Percentiles rank a stretch among this genome's conserved stretches.
Conservation (phyloP, 1,140 invertebrate species). For the Leptestheria dahalacensis region DNA sequence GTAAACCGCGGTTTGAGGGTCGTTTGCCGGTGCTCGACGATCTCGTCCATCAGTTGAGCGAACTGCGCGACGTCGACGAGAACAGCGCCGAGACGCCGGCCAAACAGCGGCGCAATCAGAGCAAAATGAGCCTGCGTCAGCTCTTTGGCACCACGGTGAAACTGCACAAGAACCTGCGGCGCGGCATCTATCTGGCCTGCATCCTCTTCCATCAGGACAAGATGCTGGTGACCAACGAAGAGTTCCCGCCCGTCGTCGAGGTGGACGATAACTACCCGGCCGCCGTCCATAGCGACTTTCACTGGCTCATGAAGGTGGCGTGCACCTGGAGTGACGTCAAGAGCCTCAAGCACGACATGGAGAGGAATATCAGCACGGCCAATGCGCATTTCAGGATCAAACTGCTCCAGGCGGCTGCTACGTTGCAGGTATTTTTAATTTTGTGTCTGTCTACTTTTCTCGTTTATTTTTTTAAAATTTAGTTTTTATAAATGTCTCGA, state of each 20-base stretch:
- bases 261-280: slow-evolving; percentile 89
- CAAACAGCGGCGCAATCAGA: slow-evolving; percentile 46
- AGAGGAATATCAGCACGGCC: slow-evolving; percentile 75
- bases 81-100: slow-evolving; percentile 32
- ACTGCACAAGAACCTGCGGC: slow-evolving; percentile 78
- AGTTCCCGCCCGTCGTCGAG: slow-evolving; percentile 88
- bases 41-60: slow-evolving; percentile 39
- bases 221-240: slow-evolving; percentile 87
- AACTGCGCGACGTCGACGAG: slow-evolving; percentile 30
- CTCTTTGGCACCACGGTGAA: slow-evolving; percentile 86
- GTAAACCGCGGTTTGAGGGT: slow-evolving; percentile 47
- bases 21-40: slow-evolving; percentile 54
- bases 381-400: slow-evolving; percentile 79
- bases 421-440: slow-evolving; percentile 74
- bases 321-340: slow-evolving; percentile 94
- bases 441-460: no score
- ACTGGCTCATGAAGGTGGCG: slow-evolving; percentile 89
- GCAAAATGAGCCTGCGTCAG: slow-evolving; percentile 83
- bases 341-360: slow-evolving; percentile 73
- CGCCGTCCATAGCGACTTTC: slow-evolving; percentile 78
- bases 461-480: no score
- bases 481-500: no score
- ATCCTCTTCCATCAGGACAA: slow-evolving; percentile 88
- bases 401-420: slow-evolving; percentile 70
- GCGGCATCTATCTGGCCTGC: slow-evolving; percentile 82